Conservation (phyloP, 2,888 invertebrate species). For the Selenia dentaria region DNA sequence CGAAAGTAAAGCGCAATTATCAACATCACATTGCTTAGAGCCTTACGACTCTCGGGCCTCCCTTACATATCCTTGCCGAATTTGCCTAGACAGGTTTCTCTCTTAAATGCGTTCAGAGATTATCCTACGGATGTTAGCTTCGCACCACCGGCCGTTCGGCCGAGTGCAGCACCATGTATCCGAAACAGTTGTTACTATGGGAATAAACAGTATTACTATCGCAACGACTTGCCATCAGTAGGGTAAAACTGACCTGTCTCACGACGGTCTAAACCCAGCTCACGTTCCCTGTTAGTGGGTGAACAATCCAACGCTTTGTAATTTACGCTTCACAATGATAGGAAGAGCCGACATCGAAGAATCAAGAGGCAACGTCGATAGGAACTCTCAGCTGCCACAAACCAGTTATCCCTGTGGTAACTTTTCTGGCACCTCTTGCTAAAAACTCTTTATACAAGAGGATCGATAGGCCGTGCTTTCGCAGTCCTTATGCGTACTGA, state of each 20-base stretch:
- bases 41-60: slow-evolving; percentile 72
- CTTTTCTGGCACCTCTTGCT: slow-evolving; percentile 50
- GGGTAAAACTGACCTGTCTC: slow-evolving; percentile 86
- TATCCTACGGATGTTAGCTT: slow-evolving; percentile 77
- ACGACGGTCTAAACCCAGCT: slow-evolving; percentile 63
- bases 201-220: slow-evolving; percentile 83
- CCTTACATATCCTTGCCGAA: slow-evolving; percentile 54
- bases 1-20: slow-evolving; percentile 52
- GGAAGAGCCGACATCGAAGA: slow-evolving; percentile 91
- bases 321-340: slow-evolving; percentile 90
- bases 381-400: slow-evolving; percentile 86
- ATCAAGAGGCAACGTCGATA: slow-evolving; percentile 89
- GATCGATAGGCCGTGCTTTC: slow-evolving; percentile 67
- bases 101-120: slow-evolving; percentile 86
- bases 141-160: slow-evolving; percentile 42
- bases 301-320: slow-evolving; percentile 89
- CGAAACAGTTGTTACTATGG: slow-evolving; percentile 25
- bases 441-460: slow-evolving; percentile 83
- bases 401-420: slow-evolving; percentile 89
- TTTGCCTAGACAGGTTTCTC: slow-evolving; percentile 57
- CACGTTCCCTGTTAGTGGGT: slow-evolving; percentile 87
- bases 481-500: slow-evolving; percentile 48
- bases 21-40: slow-evolving; percentile 72
- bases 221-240: slow-evolving; percentile 82
- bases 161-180: slow-evolving; percentile 83